Conservation (phyloP, 2,113 vertebrate genomes). For the Oryzias curvinotus region DNA sequence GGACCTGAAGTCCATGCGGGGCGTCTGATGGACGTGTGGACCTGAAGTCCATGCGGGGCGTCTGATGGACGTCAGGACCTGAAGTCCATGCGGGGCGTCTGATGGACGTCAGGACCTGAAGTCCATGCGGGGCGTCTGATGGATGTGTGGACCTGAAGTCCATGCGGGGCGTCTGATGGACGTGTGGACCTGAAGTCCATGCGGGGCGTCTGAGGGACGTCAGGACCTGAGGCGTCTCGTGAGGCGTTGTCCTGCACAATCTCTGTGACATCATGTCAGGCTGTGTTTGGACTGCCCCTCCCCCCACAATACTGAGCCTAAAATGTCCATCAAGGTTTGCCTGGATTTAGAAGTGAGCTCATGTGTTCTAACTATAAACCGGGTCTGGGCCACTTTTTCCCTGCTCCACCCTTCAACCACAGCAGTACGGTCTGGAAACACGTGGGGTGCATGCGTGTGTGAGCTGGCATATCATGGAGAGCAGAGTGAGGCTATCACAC, state of each 20-base stretch:
- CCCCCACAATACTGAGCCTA: conserved; percentile 42
- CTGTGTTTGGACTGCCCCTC: conserved; percentile 35
- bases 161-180: no score
- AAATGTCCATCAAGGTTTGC: conserved; percentile 61
- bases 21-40: no score
- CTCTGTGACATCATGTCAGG: conserved; percentile 46
- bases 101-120: no score
- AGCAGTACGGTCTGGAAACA: conserved; percentile 57
- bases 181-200: no score
- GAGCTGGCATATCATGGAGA: conserved; percentile 26
- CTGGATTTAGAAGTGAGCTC: conserved; percentile 69
- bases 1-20: no score
- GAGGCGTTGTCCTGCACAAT: conserved; percentile 27
- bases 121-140: no score
- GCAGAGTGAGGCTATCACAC: conserved; percentile 55
- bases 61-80: no score
- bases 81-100: no score
- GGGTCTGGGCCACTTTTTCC: conserved; percentile 61
- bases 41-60: no score
- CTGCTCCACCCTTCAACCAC: conserved; percentile 69
- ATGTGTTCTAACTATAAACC: conserved; percentile 72
- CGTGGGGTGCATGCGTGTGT: conserved; percentile 23
- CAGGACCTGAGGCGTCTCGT: no score
- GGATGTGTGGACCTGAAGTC: no score
- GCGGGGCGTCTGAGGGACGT: no score